Conservation (phyloP, 2,888 invertebrate species). For the Portevinia maculata region DNA sequence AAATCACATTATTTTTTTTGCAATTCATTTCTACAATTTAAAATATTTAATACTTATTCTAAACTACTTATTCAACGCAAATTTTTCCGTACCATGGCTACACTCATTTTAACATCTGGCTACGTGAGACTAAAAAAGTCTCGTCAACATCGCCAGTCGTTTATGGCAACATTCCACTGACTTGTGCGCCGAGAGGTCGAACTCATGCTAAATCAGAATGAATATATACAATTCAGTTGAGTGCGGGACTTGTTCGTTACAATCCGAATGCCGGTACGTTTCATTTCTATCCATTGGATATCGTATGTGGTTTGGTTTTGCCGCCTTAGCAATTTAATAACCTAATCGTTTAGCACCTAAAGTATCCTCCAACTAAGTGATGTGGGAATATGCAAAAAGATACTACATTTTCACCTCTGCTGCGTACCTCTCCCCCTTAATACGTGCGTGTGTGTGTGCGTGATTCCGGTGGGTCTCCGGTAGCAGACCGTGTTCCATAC, state of each 20-base stretch:
- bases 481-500: neutral
- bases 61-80: no score
- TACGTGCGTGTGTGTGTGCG: conserved; percentile 8
- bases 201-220: conserved; percentile 30
- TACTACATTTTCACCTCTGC: neutral
- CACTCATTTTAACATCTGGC: conserved; percentile 3
- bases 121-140: conserved; percentile 10
- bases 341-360: conserved; percentile 11
- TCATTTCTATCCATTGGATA: neutral
- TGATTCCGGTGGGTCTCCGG: neutral
- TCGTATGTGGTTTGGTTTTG: conserved; percentile 14
- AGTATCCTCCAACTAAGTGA: conserved; percentile 23
- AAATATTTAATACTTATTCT: no score
- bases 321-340: conserved; percentile 25
- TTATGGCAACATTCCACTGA: conserved; percentile 26
- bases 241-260: conserved; percentile 40
- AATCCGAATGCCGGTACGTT: conserved; percentile 36
- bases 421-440: neutral
- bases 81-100: conserved; percentile 1
- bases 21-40: no score
- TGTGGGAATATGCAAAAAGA: conserved; percentile 51
- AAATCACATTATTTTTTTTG: no score
- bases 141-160: conserved; percentile 22
- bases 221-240: conserved; percentile 53
- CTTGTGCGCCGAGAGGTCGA: conserved; percentile 14